Base-by-base conservation (phyloP, 2,113 vertebrate genomes). In the Plectropomus leopardus region DNA sequence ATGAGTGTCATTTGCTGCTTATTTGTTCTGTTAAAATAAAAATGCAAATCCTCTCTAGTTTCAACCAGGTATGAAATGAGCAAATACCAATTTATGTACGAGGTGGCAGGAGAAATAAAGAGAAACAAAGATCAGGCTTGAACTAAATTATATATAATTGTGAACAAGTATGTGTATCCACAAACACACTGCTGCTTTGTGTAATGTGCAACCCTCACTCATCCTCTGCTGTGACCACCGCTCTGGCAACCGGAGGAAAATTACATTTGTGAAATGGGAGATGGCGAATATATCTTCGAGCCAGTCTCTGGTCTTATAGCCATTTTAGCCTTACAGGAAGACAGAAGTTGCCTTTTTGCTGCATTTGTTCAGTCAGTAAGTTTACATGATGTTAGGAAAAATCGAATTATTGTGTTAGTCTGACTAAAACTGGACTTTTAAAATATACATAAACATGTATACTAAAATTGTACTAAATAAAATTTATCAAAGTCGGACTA, bases 251-350 rank as follows among this genome's bases (percentile, higher is more conserved):
- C 80, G 24, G 58, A 83, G 23, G 24, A 69, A 72, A 82, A 78
- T 81, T 60, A 51, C 66, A 78, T 82, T 68, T 24, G 30, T 66
- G 32, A 85, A 82, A 76, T 57, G 17, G 60, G 32, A 83, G 63
- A 81, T 40, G 5, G 54, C 24, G 0, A 81, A 65, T 23, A 48
- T 51, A 78, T 82, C 55, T 48, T 45, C 48, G n/a, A 14, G 34
- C 21, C 13, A 72, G n/a, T 73, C 55, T 60, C 47, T 68, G 66
- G 58, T 67, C 67, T 72, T 28, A 40, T 9, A 4, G 32, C 80
- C 68, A 19, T 64, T 65, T 69, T 82, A 53, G 21, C 64, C 76
- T 72, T 40, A 28, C 44, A 45, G 15, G 48, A 80, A 53, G 60
- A 80, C 28, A 77, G 57, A 81, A 69, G 48, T 50, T 10, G 63